A percentile compares a stretch with the other conserved stretches of the same genome.
Evolutionary conservation across 2,797 vertebrate genomes (phyloP).

Genomic region (Tinamus major): DNA sequence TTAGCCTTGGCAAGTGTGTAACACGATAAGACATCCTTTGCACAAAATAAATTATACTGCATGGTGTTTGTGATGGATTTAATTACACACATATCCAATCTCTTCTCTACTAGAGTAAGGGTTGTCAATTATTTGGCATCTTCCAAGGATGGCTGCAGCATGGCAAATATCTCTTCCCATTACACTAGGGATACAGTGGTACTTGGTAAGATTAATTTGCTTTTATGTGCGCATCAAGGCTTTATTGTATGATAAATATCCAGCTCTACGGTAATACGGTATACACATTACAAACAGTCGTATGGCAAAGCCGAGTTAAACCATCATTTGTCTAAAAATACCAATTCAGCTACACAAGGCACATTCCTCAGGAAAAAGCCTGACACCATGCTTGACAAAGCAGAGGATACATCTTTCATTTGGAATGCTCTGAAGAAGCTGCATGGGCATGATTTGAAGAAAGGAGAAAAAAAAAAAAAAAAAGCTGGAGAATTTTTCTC

Average conservation of each 20-base stretch:
- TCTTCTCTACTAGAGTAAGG: conserved; percentile 21
- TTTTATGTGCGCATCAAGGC: not conserved
- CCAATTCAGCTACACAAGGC: conserved; percentile 35
- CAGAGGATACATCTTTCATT: not conserved
- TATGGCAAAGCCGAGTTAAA: conserved; percentile 10
- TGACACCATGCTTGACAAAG: not conserved
- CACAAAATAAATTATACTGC: conserved; percentile 56
- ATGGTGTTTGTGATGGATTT: conserved; percentile 54
- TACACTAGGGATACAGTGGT: not conserved
- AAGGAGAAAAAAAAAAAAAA: no score
- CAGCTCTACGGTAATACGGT: not conserved
- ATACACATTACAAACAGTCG: not conserved
- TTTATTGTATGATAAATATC: conserved; percentile 31
- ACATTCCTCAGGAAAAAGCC: conserved; percentile 20
- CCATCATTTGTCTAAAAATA: conserved; percentile 5
- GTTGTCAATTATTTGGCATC: conserved; percentile 31
- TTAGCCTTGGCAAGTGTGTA: conserved; percentile 46
- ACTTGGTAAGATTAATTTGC: conserved; percentile 25
- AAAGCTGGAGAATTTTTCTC: not conserved
- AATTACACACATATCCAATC: conserved; percentile 50
- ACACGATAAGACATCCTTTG: conserved; percentile 26
- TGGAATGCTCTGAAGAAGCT: not conserved
- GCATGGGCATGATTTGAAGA: not conserved
- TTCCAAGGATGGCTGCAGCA: conserved; percentile 37
- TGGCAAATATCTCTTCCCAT: conserved; percentile 17